Conservation (phyloP, 2,113 vertebrate genomes). For the Callopanchax toddi region DNA sequence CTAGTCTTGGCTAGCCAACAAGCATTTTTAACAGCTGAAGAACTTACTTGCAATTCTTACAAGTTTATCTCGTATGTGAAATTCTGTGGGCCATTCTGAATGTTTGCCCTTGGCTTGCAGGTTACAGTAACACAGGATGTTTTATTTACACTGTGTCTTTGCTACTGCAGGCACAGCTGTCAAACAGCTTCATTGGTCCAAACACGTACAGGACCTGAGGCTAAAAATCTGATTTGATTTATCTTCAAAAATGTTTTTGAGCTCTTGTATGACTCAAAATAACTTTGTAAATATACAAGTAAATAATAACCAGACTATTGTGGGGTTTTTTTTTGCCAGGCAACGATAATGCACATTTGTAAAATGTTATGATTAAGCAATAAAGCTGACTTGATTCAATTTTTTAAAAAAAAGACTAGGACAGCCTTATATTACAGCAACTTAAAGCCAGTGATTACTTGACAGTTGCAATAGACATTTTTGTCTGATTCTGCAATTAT, state of each 20-base stretch:
- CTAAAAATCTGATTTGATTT: too few relatives aligned
- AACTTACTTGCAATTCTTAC: neutral
- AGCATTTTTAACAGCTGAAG: neutral
- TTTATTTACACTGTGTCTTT: conserved; percentile 19
- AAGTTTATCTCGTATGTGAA: neutral
- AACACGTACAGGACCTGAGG: too few relatives aligned
- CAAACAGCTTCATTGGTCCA: conserved; percentile 7
- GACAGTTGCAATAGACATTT: neutral
- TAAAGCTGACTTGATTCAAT: neutral
- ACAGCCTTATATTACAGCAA: neutral
- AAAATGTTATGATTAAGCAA: neutral
- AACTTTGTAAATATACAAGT: neutral
- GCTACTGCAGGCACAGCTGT: conserved; percentile 10
- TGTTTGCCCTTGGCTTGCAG: neutral
- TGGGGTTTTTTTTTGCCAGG: too few relatives aligned
- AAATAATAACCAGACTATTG: too few relatives aligned
- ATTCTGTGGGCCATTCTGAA: neutral
- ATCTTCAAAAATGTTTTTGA: too few relatives aligned
- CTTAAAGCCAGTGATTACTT: neutral
- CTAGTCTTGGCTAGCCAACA: too few relatives aligned
- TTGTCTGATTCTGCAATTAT: neutral
- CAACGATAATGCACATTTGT: too few relatives aligned
- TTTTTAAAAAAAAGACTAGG: neutral
- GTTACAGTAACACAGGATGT: conserved; percentile 1
- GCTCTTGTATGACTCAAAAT: neutral